These are phyloP conservation scores for Coelinius sp. DNA, from an alignment of 2,888 invertebrate species.

Conservation along the genomic window DNA sequence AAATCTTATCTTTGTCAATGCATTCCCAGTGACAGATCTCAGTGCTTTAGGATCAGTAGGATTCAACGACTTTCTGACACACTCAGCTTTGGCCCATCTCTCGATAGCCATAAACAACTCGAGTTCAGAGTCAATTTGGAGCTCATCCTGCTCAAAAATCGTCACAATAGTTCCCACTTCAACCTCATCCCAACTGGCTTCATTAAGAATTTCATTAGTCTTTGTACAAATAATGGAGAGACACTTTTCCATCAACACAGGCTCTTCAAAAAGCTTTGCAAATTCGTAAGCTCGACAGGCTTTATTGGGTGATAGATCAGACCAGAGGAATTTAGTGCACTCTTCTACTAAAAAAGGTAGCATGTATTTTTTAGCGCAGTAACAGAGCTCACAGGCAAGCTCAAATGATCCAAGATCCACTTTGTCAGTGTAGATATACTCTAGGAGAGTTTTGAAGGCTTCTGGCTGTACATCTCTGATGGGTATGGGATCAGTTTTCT, in stretches of 20 bases:
- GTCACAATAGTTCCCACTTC: conserved; percentile 82
- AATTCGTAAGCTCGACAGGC: conserved; percentile 90
- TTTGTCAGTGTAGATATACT: conserved; percentile 86
- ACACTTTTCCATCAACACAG: conserved; percentile 85
- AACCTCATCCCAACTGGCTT: conserved; percentile 84
- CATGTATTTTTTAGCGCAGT: conserved; percentile 92
- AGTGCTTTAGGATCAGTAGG: conserved; percentile 57
- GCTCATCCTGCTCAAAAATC: conserved; percentile 81
- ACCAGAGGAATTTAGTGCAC: conserved; percentile 88
- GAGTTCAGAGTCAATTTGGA: conserved; percentile 83
- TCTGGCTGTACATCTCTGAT: conserved; percentile 90
- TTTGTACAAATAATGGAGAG: conserved; percentile 85
- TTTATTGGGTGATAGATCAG: conserved; percentile 83
- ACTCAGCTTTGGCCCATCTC: conserved; percentile 77
- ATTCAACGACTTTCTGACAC: conserved; percentile 71
- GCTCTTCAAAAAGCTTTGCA: conserved; percentile 87
- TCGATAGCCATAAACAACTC: conserved; percentile 83
- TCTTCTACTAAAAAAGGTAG: conserved; percentile 86
- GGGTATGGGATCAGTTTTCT: conserved; percentile 82
- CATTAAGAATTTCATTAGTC: conserved; percentile 82
- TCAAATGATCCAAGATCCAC: conserved; percentile 85
- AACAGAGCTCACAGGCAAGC: conserved; percentile 88
- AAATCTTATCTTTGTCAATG: conserved; percentile 84
- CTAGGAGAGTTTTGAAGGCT: conserved; percentile 85
- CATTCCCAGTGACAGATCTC: conserved; percentile 72